Conservation (phyloP, 1,140 invertebrate genomes). For the Neelides sp. region DNA sequence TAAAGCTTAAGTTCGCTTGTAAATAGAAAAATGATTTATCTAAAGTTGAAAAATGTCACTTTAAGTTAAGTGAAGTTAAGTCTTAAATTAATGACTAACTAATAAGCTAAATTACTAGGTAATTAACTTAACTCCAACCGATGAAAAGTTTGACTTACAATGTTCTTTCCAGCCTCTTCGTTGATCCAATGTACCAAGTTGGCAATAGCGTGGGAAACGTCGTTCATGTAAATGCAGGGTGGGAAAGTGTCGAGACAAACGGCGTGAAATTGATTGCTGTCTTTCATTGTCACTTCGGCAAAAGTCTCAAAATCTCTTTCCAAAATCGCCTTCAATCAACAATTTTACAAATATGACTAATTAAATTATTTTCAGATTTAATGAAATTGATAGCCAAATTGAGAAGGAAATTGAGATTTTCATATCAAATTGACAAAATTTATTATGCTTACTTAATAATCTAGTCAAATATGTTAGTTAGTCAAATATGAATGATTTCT, state of each 20-base stretch:
- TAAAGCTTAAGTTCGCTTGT: too few species aligned
- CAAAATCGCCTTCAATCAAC: slow-evolving; percentile 50
- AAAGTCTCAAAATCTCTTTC: slow-evolving; percentile 71
- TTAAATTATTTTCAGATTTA: slow-evolving; percentile 9
- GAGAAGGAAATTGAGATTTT: too few species aligned
- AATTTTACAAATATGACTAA: slow-evolving; percentile 15
- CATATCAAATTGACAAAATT: too few species aligned
- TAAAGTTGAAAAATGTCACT: too few species aligned
- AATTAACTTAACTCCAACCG: too few species aligned
- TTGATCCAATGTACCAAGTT: slow-evolving; percentile 75
- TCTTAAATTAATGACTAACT: too few species aligned
- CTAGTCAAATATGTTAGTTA: too few species aligned
- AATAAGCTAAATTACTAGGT: too few species aligned
- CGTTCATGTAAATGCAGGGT: slow-evolving; percentile 83
- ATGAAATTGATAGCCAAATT: slow-evolving; percentile 8
- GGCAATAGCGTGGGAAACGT: slow-evolving; percentile 65
- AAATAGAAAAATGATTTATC: too few species aligned
- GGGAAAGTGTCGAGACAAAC: slow-evolving; percentile 88
- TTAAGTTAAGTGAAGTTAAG: too few species aligned
- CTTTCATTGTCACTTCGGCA: slow-evolving; percentile 89
- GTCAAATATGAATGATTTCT: slow-evolving; percentile 14
- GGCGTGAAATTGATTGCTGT: slow-evolving; percentile 96
- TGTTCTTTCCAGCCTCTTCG: slow-evolving; percentile 43
- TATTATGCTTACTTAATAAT: too few species aligned
- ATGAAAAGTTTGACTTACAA: slow-evolving; percentile 39